A percentile compares a stretch with the other conserved stretches of the same genome.
phyloP scores from a whole-genome alignment of 2,888 invertebrate genomes.

The Lasioglossum oenotherae region DNA sequence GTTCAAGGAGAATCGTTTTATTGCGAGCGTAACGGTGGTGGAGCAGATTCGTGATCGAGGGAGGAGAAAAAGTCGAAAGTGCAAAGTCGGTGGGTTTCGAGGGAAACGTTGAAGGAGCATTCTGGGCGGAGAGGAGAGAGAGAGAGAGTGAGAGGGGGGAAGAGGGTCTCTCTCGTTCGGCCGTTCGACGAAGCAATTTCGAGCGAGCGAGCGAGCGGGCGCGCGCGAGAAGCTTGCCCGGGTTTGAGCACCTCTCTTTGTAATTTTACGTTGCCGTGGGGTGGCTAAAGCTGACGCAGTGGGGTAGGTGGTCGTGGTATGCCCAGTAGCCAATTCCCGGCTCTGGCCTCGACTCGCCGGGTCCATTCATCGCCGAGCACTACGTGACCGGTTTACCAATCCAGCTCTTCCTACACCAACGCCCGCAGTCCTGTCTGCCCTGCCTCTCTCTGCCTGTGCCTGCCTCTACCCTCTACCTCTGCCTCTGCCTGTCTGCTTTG shows the following conservation, averaged over 20 bases:
- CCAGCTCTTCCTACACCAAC: constrained; percentile 71
- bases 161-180: constrained; percentile 27
- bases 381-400: constrained; percentile 84
- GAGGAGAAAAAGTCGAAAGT: constrained; percentile 31
- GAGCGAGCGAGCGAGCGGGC: constrained; percentile 33
- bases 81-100: constrained; percentile 40
- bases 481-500: constrained; percentile 13
- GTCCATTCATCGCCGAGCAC: constrained; percentile 84
- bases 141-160: neutral
- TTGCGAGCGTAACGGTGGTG: neutral
- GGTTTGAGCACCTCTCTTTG: constrained; percentile 79
- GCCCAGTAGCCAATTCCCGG: constrained; percentile 84
- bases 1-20: constrained; percentile 7
- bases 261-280: constrained; percentile 78
- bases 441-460: constrained; percentile 52
- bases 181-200: constrained; percentile 53
- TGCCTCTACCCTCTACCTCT: neutral
- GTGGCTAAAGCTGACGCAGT: constrained; percentile 81
- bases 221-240: constrained; percentile 49
- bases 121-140: constrained; percentile 11
- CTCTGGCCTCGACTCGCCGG: constrained; percentile 83
- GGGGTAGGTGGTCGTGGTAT: constrained; percentile 82
- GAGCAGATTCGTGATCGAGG: neutral
- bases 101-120: constrained; percentile 37
- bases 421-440: constrained; percentile 38